Conservation (phyloP, 2,888 invertebrate genomes). For the Phyto melanocephala region DNA sequence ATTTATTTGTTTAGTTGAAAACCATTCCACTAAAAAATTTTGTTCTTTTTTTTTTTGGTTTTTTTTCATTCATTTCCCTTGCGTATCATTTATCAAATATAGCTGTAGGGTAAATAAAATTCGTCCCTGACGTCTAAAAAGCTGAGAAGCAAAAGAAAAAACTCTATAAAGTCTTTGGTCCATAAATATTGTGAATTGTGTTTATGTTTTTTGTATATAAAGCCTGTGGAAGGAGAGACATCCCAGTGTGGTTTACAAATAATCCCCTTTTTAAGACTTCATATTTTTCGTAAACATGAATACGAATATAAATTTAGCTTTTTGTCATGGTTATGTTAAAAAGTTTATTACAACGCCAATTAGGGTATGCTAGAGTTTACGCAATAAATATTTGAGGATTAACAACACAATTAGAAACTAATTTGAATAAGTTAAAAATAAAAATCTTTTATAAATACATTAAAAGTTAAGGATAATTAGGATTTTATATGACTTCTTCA, state of each 20-base stretch:
- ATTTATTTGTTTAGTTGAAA: neutral
- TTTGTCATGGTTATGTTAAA: neutral
- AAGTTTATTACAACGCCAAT: constrained; percentile 1
- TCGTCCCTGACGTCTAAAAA: neutral
- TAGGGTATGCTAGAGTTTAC: neutral
- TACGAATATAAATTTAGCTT: neutral
- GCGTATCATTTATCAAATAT: constrained; percentile 3
- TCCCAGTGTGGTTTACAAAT: neutral
- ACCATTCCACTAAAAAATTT: neutral
- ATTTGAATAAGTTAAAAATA: neutral
- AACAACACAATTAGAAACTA: neutral
- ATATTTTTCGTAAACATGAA: neutral
- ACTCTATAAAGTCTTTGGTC: constrained; percentile 10
- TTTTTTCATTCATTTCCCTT: neutral
- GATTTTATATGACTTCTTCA: too few species aligned
- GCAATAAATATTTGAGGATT: neutral
- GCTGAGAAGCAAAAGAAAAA: neutral
- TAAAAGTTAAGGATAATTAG: too few species aligned
- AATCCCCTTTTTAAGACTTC: neutral
- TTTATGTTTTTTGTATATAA: neutral
- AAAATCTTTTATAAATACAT: too few species aligned
- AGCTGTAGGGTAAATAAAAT: neutral
- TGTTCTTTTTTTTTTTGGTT: neutral
- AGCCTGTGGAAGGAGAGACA: neutral
- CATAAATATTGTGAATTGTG: neutral